Evolutionary conservation across 1,140 invertebrate genomes (phyloP), one percentile per base, ranked within the genome.

Genomic region (Wasmannia auropunctata): DNA sequence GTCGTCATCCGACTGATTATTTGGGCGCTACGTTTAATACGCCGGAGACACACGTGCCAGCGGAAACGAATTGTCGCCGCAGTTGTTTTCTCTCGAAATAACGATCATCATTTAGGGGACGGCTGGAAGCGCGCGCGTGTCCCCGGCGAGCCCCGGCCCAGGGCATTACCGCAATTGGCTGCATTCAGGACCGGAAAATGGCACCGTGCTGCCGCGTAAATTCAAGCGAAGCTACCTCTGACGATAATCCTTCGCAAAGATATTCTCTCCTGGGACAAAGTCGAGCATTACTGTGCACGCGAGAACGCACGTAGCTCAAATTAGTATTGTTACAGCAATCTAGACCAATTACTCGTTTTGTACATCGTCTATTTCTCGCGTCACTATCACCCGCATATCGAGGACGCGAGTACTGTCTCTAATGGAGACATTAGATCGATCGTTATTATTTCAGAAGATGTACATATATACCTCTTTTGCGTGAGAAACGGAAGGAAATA

Each of bases 161-260:
- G 86, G 54, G 84, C 74, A 86, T 88, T 89, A 88, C 84, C 84
- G 87, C 87, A 89, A 89, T 89, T 89, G 87, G 84, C 87, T 77
- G 76, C 87, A 86, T 70, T 89, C 87, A 89, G 70, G 37, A 60
- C 34, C 28, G 28, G 88, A 69, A 84, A 88, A 88, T 77, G 79
- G 40, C 58, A 67, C 46, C 46, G 40, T 31, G 22, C 40, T 72
- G 43, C n/a, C 54, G 87, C 85, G 54, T 81, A 75, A 51, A 58
- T 65, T 88, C 70, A 79, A 84, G 56, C 63, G 88, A 81, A 77
- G 83, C 37, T 56, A 83, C 54, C 72, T 75, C 60, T 37, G 7
- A 87, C 83, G 77, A 89, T 81, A 88, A 88, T 85, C 87, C 84
- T 75, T 77, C 37, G 34, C 14, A 46, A 77, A 70, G 63, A 54